Evolutionary conservation across 2,888 invertebrate genomes (phyloP).

Genomic region (Leptogaster cylindrica): DNA sequence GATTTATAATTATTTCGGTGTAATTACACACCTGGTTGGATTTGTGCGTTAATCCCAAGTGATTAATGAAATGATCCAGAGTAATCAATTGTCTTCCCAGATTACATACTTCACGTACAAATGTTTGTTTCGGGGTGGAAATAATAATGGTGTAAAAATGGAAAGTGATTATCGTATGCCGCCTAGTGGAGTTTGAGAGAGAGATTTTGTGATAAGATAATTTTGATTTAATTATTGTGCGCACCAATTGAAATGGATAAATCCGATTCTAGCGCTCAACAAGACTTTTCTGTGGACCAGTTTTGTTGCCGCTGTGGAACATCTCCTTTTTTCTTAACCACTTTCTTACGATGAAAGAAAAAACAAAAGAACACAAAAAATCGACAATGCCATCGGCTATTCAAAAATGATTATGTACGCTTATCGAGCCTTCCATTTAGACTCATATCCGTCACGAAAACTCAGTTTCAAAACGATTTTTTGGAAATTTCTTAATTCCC

Average conservation of each 20-base stretch:
- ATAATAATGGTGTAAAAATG: conserved; percentile 16
- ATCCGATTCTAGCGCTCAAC: no score
- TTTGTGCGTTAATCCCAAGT: conserved; percentile 27
- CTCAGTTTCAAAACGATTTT: no score
- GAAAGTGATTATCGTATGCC: conserved; percentile 17
- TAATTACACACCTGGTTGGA: conserved; percentile 26
- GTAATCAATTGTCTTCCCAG: conserved; percentile 1
- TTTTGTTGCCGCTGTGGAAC: no score
- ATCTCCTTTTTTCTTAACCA: no score
- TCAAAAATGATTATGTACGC: no score
- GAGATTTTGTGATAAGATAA: background rate
- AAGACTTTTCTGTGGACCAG: no score
- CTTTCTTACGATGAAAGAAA: no score
- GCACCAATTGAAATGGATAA: no score
- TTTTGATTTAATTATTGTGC: no score
- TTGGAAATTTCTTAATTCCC: no score
- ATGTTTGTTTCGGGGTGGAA: conserved; percentile 18
- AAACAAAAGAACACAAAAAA: background rate
- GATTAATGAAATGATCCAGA: conserved; percentile 28
- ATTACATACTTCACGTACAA: background rate
- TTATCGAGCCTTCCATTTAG: no score
- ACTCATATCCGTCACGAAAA: no score
- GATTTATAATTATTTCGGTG: conserved; percentile 37
- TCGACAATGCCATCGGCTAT: background rate
- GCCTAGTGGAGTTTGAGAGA: conserved; percentile 21